Conservation (phyloP, 2,797 vertebrate genomes). For the Poecilia picta region DNA sequence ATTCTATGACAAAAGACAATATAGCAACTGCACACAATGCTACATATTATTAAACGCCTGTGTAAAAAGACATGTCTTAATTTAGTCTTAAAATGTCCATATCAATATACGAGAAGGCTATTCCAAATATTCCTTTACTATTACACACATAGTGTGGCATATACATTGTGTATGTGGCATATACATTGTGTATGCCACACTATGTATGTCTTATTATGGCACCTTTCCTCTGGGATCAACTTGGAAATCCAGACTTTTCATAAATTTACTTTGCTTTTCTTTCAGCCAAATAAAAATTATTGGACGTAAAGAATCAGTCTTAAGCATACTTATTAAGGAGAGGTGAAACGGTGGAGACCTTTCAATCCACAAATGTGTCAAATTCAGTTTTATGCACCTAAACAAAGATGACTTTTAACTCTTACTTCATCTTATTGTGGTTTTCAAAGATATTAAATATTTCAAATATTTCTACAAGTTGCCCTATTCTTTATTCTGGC, state of each 20-base stretch:
- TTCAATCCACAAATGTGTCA: constrained; percentile 13
- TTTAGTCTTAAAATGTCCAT: background rate
- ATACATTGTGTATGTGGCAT: no score
- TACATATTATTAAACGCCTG: background rate
- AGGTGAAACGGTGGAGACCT: constrained; percentile 2
- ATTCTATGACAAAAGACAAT: background rate
- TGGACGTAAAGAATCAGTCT: background rate
- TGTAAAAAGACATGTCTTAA: background rate
- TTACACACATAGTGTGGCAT: no score
- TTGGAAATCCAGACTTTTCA: background rate
- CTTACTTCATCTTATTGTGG: background rate
- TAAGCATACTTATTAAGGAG: background rate
- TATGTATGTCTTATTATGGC: background rate
- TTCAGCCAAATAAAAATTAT: background rate
- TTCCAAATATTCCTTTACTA: background rate
- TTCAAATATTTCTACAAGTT: constrained; percentile 13
- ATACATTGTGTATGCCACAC: no score
- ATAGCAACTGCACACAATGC: background rate
- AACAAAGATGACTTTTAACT: constrained; percentile 16
- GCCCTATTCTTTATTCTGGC: constrained; percentile 8
- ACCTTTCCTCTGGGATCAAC: background rate
- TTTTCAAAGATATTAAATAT: background rate
- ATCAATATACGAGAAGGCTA: background rate
- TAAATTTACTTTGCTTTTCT: background rate
- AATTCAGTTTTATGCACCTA: constrained; percentile 10